Percentiles rank a stretch among this genome's conserved stretches.
These are phyloP conservation scores for Nannoperca australis DNA, from an alignment of 2,797 vertebrate genomes.

Conservation along the genomic window DNA sequence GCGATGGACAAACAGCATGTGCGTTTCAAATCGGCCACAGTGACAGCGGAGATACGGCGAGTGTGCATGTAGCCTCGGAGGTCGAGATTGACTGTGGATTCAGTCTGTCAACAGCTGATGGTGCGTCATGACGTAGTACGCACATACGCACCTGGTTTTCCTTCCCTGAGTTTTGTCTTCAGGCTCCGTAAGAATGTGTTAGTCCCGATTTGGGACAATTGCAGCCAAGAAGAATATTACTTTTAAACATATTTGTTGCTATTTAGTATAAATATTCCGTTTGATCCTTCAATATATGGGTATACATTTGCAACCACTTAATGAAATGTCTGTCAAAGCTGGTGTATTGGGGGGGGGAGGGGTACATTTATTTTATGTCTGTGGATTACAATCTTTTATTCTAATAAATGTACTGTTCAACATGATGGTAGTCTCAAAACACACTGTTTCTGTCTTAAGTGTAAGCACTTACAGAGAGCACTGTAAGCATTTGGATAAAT, in stretches of 20 bases:
- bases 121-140: conserved; percentile 71
- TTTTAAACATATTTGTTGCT: not conserved
- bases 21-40: not conserved
- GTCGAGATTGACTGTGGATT: conserved; percentile 29
- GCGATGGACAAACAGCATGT: conserved; percentile 60
- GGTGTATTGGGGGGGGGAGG: not conserved
- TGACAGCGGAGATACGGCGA: conserved; percentile 4
- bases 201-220: not conserved
- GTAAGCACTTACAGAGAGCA: no score
- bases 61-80: conserved; percentile 17
- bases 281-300: not conserved
- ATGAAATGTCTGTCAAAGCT: not conserved
- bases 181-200: conserved; percentile 12
- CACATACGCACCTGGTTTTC: accelerated
- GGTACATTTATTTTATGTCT: not conserved
- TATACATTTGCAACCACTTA: not conserved
- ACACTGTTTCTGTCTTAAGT: not conserved
- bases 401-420: not conserved
- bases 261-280: not conserved
- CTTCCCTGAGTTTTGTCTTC: conserved; percentile 4
- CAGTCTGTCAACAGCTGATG: conserved; percentile 65
- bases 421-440: not conserved
- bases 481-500: not conserved
- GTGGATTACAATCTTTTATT: not conserved
- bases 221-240: not conserved